Base-by-base conservation (phyloP, 2,888 invertebrate genomes). In the Keiferia lycopersicella region DNA sequence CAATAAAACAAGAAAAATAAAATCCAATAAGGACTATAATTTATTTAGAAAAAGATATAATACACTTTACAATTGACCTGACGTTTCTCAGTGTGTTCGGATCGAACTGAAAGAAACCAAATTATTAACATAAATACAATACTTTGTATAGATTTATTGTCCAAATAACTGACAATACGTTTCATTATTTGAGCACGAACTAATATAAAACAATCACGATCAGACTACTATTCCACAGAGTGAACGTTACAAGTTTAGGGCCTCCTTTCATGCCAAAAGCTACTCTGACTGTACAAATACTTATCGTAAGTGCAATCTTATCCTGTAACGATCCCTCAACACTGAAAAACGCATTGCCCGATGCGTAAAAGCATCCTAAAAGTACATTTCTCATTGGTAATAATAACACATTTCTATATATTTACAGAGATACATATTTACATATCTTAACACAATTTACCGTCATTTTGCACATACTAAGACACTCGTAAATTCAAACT, bases 11-110 rank as follows among this genome's bases (percentile, higher is more conserved):
- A 51, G n/a, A 41, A 53, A 41, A 53, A 48, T 62, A 81, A 85
- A 86, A 87, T 87, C 91, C 90, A 90, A 90, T 80, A 89, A 86
- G 90, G 90, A 90, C 82, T 79, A 87, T 88, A 84, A 88, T 91
- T 91, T 89, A 91, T 89, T 90, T 83, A 85, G 73, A 88, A 89
- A 89, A 86, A 83, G 76, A 84, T 90, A 88, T 89, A 79, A 82
- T 90, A 91, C 91, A 91, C 86, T 90, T 87, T 90, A 90, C 91
- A 91, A 87, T 89, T 88, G 88, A 89, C 88, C 82, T 72, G 80
- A 81, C 82, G 80, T 77, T 74, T 79, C 73, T 79, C 81, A 83
- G 82, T 79, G 80, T 78, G 82, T 78, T 82, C 76, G 82, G 83
- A 79, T 82, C 76, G 82, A 79, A 77, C 69, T 68, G 65, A 67